Evolutionary conservation across 2,797 vertebrate species (phyloP), one percentile per base, ranked within the genome.

Genomic region (Ceryle rudis): DNA sequence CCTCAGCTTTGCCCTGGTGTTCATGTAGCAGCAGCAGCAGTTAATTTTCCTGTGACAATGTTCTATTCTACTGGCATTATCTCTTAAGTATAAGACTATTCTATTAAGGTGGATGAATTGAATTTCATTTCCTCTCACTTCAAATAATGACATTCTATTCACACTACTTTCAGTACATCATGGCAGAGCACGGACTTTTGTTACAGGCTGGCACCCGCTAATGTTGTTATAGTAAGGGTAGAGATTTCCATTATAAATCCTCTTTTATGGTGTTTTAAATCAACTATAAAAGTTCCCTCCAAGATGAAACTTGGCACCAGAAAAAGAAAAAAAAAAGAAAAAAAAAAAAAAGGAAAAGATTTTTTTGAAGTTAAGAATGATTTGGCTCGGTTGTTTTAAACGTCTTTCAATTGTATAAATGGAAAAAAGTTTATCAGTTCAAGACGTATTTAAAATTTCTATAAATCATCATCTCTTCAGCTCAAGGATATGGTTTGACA

Each of bases 81-180:
- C 95, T 97, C 88, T 95, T 95, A 96, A 92, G 87, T 81, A 75
- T 89, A 92, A 95, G 81, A 95, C 86, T 94, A 93, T 97, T 96
- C 92, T 96, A 93, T 97, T 97, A 95, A 93, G 92, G 93, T 93
- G 90, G 83, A 95, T 91, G 95, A 97, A 96, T 94, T 95, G 90
- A 96, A 97, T 97, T 96, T 94, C 90, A 95, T 95, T 97, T 96
- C 94, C 93, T 89, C 93, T 97, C 61, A 83, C 92, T 97, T 95
- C 93, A 94, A 93, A 97, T 97, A 95, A 97, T 85, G 83, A 72
- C 90, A 91, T 89, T 95, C 92, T 95, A 95, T 95, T 97, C 96
- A 93, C 81, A 96, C 81, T 67, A 39, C 84, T 95, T 95, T 95
- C 90, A 96, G 95, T 92, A 94, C 91, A 91, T 81, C 93, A 83